Evolutionary conservation across 2,113 vertebrate species (phyloP), one percentile per base, ranked within the genome.

Genomic region (Peromyscus leucopus): DNA sequence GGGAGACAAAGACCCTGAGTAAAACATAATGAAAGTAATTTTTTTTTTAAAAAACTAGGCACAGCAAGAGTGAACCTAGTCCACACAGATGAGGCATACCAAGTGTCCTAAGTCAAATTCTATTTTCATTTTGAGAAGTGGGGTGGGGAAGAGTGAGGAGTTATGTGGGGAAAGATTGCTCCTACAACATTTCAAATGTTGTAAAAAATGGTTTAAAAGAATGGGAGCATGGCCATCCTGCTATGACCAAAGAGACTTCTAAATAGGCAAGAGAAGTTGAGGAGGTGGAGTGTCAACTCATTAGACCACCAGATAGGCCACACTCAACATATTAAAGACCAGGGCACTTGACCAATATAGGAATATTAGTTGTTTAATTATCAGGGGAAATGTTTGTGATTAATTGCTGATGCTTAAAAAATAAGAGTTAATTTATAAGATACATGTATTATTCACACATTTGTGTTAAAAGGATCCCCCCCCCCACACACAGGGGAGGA

Each of bases 241-340:
- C 3, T 3, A 10, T 51, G 7, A 24, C 1, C 71, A 15, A 46
- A 19, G 61, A 65, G 16, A 28, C n/a, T 36, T 46, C 21, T 24
- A 63, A 22, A 31, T 55, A 80, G 13, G 16, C 26, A 63, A 59
- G 46, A 51, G 13, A 57, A 86, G 19, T 21, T 89, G 55, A 71
- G 46, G 3, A 19, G 0, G 4, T 82, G 24, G 12, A 46, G 9
- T 10, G 3, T 1, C 69, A 78, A 31, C 1, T 0, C 39, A 2
- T 8, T 39, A 59, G 11, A 88, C 51, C 5, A 61, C 17, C 26
- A 48, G 31, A 1, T 10, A 76, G 16, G 24, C 48, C 39, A 63
- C 26, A 3, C 1, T 71, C 28, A 59, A 46, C 39, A 39, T 6
- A 5, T 67, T 11, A 3, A n/a, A 6, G 26, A 67, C 26, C 69